Conservation (phyloP, 2,797 vertebrate genomes). For the Malacoctenus gilli region DNA sequence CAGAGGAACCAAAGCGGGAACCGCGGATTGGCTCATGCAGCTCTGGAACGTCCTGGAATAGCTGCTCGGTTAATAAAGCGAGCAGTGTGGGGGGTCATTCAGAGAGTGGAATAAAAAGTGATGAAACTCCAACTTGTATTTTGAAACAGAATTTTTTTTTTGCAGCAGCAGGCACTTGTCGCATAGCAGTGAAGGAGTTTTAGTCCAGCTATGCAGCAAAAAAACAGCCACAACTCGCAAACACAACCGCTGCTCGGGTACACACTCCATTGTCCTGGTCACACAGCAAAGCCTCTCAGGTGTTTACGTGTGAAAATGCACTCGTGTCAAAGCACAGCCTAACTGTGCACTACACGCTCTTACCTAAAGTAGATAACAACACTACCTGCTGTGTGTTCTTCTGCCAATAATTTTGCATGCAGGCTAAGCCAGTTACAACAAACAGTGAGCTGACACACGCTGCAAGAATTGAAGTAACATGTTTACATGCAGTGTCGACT, state of each 20-base stretch:
- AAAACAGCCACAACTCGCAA: slow-evolving; percentile 5
- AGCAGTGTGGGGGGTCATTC: slow-evolving; percentile 5
- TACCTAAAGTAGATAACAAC: slow-evolving; percentile 23
- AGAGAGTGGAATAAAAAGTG: slow-evolving; percentile 32
- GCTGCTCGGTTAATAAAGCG: slow-evolving; percentile 39
- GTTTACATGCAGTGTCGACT: slow-evolving; percentile 1
- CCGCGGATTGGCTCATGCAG: slow-evolving; percentile 15
- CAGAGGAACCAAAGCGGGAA: slow-evolving; percentile 30
- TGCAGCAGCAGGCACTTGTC: neutral
- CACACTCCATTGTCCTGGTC: slow-evolving; percentile 4
- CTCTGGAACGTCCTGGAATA: slow-evolving; percentile 21
- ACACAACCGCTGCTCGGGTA: neutral
- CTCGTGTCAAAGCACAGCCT: slow-evolving; percentile 18
- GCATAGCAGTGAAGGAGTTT: slow-evolving; percentile 16
- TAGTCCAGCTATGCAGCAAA: slow-evolving; percentile 7
- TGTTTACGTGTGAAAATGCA: slow-evolving; percentile 29
- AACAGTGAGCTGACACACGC: slow-evolving; percentile 7
- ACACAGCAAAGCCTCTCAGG: slow-evolving; percentile 16
- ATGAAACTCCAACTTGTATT: slow-evolving; percentile 17
- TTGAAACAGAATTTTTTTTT: slow-evolving; percentile 10
- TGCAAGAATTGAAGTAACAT: slow-evolving; percentile 14
- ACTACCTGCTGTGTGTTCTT: slow-evolving; percentile 19
- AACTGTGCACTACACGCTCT: slow-evolving; percentile 1
- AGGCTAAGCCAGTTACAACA: slow-evolving; percentile 29
- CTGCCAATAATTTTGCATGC: slow-evolving; percentile 32